phyloP scores from a whole-genome alignment of 2,113 vertebrate genomes.

The Romanogobio albipinnatus region DNA sequence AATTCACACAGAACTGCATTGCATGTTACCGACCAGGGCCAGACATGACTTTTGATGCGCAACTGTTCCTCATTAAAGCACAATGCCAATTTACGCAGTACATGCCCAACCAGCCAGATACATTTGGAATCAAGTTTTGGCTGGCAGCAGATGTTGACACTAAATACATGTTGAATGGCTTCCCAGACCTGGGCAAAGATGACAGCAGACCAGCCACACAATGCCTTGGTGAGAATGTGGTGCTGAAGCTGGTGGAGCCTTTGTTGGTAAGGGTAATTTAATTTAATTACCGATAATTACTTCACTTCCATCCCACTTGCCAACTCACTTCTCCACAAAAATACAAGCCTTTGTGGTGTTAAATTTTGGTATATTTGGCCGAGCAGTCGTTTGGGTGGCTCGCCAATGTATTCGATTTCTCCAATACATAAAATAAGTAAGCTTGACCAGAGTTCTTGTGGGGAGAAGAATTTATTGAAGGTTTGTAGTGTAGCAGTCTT shows the following conservation, averaged over 20 bases:
- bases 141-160: constrained; percentile 26
- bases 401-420: no score
- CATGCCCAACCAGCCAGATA: constrained; percentile 45
- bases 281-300: constrained; percentile 41
- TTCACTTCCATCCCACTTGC: constrained; percentile 39
- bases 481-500: no score
- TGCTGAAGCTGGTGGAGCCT: constrained; percentile 37
- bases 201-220: not conserved
- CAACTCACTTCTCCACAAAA: constrained; percentile 22
- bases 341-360: constrained; percentile 34
- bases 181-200: no score
- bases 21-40: constrained; percentile 32
- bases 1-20: constrained; percentile 37
- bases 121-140: constrained; percentile 51
- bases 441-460: no score
- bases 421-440: no score
- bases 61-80: constrained; percentile 49
- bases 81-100: constrained; percentile 43
- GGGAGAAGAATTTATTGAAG: no score
- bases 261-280: constrained; percentile 45
- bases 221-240: constrained; percentile 23
- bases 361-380: no score
- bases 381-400: no score
- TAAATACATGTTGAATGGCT: no score
- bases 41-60: constrained; percentile 50